phyloP scores from a whole-genome alignment of 2,888 invertebrate genomes.

The Magallana nippona region DNA sequence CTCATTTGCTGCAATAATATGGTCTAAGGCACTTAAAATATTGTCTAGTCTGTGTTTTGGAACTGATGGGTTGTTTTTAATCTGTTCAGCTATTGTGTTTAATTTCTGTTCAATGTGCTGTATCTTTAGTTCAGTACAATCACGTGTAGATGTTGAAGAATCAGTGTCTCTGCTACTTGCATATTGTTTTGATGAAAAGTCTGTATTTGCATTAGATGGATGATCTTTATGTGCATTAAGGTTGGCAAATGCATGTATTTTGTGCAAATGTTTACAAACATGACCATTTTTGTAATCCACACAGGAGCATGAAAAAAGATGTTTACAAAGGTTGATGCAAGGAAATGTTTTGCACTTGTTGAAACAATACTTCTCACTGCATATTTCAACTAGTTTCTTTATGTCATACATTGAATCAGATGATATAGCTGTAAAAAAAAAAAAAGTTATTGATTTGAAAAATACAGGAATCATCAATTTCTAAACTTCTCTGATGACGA shows the following conservation, averaged over 20 bases:
- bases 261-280: conserved; percentile 40
- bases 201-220: neutral
- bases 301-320: conserved; percentile 37
- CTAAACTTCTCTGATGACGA: conserved; percentile 29
- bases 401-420: conserved; percentile 7
- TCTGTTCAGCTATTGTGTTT: conserved; percentile 26
- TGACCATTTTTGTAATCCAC: conserved; percentile 32
- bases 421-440: conserved; percentile 14
- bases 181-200: neutral
- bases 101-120: conserved; percentile 17
- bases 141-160: neutral
- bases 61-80: conserved; percentile 15
- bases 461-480: conserved; percentile 7
- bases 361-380: conserved; percentile 30
- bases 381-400: conserved; percentile 3
- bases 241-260: conserved; percentile 23
- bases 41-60: conserved; percentile 30
- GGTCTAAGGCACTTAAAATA: conserved; percentile 35
- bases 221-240: neutral
- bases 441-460: conserved; percentile 11
- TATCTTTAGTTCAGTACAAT: conserved; percentile 4
- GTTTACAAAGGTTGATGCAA: conserved; percentile 37
- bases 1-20: conserved; percentile 31
- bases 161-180: neutral
- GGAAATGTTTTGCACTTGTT: conserved; percentile 36